A percentile compares a stretch with the other conserved stretches of the same genome.
These are phyloP conservation scores for Melanotaenia duboulayi DNA, from an alignment of 2,113 vertebrate genomes.

Conservation along the genomic window DNA sequence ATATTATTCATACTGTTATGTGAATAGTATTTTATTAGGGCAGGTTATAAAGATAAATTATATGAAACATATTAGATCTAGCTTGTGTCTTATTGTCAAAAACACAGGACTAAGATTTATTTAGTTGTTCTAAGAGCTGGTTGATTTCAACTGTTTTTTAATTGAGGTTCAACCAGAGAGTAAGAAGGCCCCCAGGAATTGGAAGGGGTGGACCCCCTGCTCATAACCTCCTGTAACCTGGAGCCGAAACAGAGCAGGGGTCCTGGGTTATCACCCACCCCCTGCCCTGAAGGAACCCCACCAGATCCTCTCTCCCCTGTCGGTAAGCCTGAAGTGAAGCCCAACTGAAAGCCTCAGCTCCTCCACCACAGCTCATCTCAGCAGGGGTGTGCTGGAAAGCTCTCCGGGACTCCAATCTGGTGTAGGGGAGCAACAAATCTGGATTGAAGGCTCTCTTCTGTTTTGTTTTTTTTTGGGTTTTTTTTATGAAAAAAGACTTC, in stretches of 20 bases:
- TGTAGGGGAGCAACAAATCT: constrained; percentile 65
- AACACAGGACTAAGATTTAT: too few species aligned
- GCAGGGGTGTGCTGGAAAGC: constrained; percentile 68
- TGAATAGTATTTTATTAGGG: background rate
- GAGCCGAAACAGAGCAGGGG: constrained; percentile 76
- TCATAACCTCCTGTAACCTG: constrained; percentile 53
- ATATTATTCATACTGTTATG: too few species aligned
- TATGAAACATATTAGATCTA: background rate
- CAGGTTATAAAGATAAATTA: background rate
- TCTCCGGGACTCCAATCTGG: constrained; percentile 65
- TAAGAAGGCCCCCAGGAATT: constrained; percentile 37
- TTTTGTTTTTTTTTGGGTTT: constrained; percentile 75
- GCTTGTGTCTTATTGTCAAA: background rate
- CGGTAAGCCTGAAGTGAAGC: constrained; percentile 55
- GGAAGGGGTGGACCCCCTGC: constrained; percentile 43
- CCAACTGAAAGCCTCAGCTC: constrained; percentile 45
- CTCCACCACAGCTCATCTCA: constrained; percentile 56
- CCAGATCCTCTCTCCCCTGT: constrained; percentile 31
- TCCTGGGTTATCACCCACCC: constrained; percentile 60
- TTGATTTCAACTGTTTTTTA: constrained; percentile 51
- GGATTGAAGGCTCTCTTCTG: constrained; percentile 69
- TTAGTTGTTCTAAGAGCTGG: constrained; percentile 22
- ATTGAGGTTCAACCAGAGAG: constrained; percentile 68
- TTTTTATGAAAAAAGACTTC: constrained; percentile 25
- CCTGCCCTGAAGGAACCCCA: constrained; percentile 54